Evolutionary conservation across 2,113 vertebrate genomes (phyloP).

Genomic region (Notechis scutatus): DNA sequence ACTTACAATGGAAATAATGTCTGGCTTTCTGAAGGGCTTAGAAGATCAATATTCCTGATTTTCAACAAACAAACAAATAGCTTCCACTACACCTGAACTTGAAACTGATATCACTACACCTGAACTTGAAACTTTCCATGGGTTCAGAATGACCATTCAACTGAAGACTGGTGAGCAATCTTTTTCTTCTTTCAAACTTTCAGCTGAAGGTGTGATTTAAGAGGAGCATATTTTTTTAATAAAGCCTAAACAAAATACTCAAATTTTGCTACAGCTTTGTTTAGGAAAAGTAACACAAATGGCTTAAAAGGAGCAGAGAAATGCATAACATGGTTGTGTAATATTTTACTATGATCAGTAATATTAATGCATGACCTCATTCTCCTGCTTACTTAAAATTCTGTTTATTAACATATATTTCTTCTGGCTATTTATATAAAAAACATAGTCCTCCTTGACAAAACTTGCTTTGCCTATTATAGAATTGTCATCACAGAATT

Average conservation of each 20-base stretch:
- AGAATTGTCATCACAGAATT: slow-evolving; percentile 2
- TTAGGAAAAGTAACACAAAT: slow-evolving; percentile 37
- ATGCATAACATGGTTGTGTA: slow-evolving; percentile 56
- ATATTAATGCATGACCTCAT: slow-evolving; percentile 68
- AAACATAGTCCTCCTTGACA: slow-evolving; percentile 28
- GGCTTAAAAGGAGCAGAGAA: slow-evolving; percentile 27
- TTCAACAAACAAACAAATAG: neutral
- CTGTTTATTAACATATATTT: slow-evolving; percentile 46
- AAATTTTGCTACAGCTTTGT: slow-evolving; percentile 18
- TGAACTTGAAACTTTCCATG: neutral
- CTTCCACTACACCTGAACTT: neutral
- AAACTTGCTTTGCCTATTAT: slow-evolving; percentile 7
- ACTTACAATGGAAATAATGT: neutral
- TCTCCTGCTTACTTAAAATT: slow-evolving; percentile 62
- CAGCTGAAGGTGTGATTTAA: neutral
- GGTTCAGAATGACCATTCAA: neutral
- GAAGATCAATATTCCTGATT: neutral
- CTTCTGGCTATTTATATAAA: slow-evolving; percentile 47
- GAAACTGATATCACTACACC: no score
- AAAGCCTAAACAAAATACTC: slow-evolving; percentile 29
- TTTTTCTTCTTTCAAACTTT: neutral
- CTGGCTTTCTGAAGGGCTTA: neutral
- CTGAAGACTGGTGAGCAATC: neutral
- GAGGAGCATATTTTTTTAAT: neutral
- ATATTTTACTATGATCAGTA: slow-evolving; percentile 47